Percentiles rank a stretch among this genome's conserved stretches.
These are phyloP conservation scores for Harlomillsia oculata DNA, from an alignment of 1,140 invertebrate genomes.

Conservation along the genomic window DNA sequence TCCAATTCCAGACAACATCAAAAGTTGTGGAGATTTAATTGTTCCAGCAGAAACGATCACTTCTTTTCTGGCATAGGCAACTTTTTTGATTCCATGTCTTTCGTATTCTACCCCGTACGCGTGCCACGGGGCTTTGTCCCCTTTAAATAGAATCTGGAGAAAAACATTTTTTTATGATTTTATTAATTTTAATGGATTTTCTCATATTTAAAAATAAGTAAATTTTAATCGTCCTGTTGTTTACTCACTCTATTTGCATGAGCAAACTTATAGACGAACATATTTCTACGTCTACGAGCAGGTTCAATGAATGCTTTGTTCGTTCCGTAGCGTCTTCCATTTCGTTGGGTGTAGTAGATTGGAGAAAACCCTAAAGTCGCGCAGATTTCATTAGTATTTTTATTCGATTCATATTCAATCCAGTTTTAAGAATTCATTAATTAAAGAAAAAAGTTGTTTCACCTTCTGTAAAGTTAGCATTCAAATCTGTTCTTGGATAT, in stretches of 20 bases:
- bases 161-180: conserved; percentile 27
- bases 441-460: neutral
- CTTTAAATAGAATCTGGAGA: conserved; percentile 11
- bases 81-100: conserved; percentile 5
- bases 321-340: conserved; percentile 19
- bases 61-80: conserved; percentile 14
- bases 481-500: conserved; percentile 21
- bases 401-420: conserved; percentile 9
- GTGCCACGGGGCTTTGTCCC: neutral
- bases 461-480: conserved; percentile 15
- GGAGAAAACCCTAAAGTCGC: conserved; percentile 17
- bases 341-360: conserved; percentile 22
- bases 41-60: conserved; percentile 9
- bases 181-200: too few relatives aligned
- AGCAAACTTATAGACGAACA: conserved; percentile 19
- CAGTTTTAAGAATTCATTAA: conserved; percentile 1
- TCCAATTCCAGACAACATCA: conserved; percentile 44
- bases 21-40: neutral
- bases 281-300: conserved; percentile 11
- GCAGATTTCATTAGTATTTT: conserved; percentile 8
- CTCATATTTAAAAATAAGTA: too few relatives aligned
- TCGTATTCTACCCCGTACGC: conserved; percentile 20
- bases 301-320: conserved; percentile 28
- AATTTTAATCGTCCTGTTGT: too few relatives aligned
- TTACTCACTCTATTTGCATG: conserved; percentile 3